Conservation (phyloP, 2,888 invertebrate species). For the Agonopterix subpropinquella region DNA sequence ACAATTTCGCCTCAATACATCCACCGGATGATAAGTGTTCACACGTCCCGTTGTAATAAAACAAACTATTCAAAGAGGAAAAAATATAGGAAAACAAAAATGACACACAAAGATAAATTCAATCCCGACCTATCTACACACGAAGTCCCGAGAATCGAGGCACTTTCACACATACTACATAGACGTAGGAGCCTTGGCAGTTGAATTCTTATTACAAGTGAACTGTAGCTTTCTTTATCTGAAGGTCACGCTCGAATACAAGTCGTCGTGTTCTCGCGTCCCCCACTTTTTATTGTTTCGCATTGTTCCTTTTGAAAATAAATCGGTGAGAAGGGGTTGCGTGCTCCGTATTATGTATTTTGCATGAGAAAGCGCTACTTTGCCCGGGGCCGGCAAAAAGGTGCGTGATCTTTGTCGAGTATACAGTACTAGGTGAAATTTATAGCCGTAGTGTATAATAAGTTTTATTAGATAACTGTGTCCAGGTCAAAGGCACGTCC, state of each 20-base stretch:
- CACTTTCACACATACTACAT: too few species aligned
- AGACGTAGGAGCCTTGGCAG: too few species aligned
- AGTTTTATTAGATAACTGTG: conserved; percentile 31
- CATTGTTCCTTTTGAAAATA: conserved; percentile 35
- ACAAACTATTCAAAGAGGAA: conserved; percentile 7
- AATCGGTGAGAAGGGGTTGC: conserved; percentile 32
- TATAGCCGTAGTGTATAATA: conserved; percentile 31
- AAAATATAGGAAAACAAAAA: conserved; percentile 14
- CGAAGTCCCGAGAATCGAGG: too few species aligned
- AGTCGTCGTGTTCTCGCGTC: conserved; percentile 27
- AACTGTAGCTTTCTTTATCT: conserved; percentile 18
- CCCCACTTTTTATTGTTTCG: conserved; percentile 33
- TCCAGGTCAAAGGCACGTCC: conserved; percentile 12
- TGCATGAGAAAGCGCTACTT: conserved; percentile 40
- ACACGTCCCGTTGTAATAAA: conserved; percentile 4
- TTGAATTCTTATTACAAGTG: too few species aligned
- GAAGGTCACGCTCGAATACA: conserved; percentile 17
- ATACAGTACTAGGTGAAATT: conserved; percentile 26
- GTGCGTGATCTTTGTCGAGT: conserved; percentile 46
- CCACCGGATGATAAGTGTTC: too few species aligned
- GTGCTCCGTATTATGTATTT: conserved; percentile 37
- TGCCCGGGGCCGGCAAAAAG: conserved; percentile 25
- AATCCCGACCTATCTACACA: conserved; percentile 16
- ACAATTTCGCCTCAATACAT: too few species aligned
- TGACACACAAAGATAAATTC: conserved; percentile 26